Evolutionary conservation across 2,888 invertebrate genomes (phyloP), one percentile per base, ranked within the genome.

Genomic region (Agapostemon virescens): DNA sequence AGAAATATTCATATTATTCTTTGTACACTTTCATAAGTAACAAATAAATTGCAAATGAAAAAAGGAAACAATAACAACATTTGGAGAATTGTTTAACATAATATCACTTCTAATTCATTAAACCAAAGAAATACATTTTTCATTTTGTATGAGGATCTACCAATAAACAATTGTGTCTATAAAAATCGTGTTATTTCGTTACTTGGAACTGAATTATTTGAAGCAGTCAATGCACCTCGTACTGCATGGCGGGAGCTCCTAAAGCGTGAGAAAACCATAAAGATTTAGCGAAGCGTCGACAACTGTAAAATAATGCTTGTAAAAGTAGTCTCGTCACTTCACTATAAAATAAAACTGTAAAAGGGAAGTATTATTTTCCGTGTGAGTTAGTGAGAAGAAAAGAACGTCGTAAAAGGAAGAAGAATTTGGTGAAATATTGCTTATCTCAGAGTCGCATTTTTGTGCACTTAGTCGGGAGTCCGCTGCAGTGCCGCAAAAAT

Each of bases 351-450:
- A 58, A 58, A 30, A 30, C 20, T 23, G 55, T 38, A 55, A 55
- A 69, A 36, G 5, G 38, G 38, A 17, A 20, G 36, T 17, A 52
- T 69, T 26, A 17, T 26, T 38, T 55, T 69, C 23, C 36, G 23
- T 38, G 52, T 9, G 23, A 26, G 52, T 17, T 26, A 55, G 55
- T 38, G 38, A 5, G 38, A 13, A 69, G 40, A 40, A 42, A 42
- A 30, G 42, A 9, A 42, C 26, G 58, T 15, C 15, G 30, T n/a
- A n/a, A 70, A 30, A 13, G 15, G 26, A n/a, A 30, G 23, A 61
- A 42, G n/a, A 40, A 61, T 70, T 70, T 42, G 30, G 70, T 55
- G 61, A 70, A 70, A 72, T 64, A 72, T 72, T 49, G 42, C 49
- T 36, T 45, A 42, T 70, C 58, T 36, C 36, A 17, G 26, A 23